phyloP scores from a whole-genome alignment of 2,888 invertebrate genomes.

The Drosophila neutralis region DNA sequence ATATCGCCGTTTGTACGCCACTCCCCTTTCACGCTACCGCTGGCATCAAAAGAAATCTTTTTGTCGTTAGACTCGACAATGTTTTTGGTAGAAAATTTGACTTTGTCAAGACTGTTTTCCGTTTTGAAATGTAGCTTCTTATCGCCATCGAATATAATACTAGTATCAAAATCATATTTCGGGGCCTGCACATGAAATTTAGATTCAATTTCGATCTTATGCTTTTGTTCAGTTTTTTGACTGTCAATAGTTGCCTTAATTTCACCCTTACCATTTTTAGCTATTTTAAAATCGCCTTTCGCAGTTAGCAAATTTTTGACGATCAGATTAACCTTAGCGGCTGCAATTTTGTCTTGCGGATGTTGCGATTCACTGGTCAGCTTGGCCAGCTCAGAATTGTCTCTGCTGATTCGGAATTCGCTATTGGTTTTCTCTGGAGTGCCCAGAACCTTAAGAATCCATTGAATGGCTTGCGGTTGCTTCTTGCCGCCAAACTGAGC shows the following conservation, averaged over 20 bases:
- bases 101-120: constrained; percentile 86
- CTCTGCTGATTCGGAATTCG: constrained; percentile 82
- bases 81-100: constrained; percentile 88
- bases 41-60: constrained; percentile 83
- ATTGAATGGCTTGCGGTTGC: constrained; percentile 75
- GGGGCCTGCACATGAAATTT: constrained; percentile 88
- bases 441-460: constrained; percentile 74
- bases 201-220: constrained; percentile 87
- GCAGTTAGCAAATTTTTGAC: constrained; percentile 88
- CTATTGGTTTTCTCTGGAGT: constrained; percentile 83
- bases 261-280: constrained; percentile 88
- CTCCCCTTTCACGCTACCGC: constrained; percentile 72
- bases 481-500: constrained; percentile 76
- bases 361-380: constrained; percentile 77
- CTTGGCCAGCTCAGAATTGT: constrained; percentile 73
- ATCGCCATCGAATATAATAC: constrained; percentile 88
- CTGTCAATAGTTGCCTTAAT: constrained; percentile 83
- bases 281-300: constrained; percentile 88
- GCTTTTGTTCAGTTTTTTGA: constrained; percentile 86
- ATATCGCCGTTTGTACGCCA: constrained; percentile 77
- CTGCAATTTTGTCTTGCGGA: constrained; percentile 83
- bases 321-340: constrained; percentile 86
- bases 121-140: constrained; percentile 89
- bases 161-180: constrained; percentile 87
- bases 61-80: constrained; percentile 85